A percentile compares a stretch with the other conserved stretches of the same genome.
Conservation (phyloP, 2,113 vertebrate species). For the Rhinichthys klamathensis region DNA sequence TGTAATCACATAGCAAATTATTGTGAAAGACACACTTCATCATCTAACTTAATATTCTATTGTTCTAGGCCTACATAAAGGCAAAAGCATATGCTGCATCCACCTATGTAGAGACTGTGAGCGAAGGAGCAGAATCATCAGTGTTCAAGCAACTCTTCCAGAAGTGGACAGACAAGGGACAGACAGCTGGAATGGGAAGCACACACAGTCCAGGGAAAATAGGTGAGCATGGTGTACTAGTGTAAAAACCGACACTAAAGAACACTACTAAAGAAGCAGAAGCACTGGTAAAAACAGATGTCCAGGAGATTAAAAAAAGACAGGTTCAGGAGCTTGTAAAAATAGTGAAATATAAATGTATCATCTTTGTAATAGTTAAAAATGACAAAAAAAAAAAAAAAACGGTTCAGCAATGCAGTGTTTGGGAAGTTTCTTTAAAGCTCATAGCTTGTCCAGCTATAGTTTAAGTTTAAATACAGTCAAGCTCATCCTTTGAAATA, state of each 20-base stretch:
- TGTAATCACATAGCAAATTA: not conserved
- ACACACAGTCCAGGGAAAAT: conserved; percentile 77
- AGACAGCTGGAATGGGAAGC: conserved; percentile 76
- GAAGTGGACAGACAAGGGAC: conserved; percentile 80
- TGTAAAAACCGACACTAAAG: not conserved
- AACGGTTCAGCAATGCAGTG: not conserved
- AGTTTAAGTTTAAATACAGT: not conserved
- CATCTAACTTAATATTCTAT: not conserved
- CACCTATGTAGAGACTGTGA: conserved; percentile 80
- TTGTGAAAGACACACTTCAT: not conserved
- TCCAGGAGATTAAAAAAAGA: no score
- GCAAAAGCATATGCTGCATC: conserved; percentile 82
- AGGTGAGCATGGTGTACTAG: conserved; percentile 69
- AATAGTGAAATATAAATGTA: no score
- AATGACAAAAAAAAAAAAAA: not conserved
- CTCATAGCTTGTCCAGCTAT: not conserved
- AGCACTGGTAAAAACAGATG: no score
- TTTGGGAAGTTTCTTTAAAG: not conserved
- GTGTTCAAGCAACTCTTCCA: conserved; percentile 88
- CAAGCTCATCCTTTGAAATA: not conserved
- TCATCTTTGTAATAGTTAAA: not conserved
- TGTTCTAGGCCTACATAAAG: conserved; percentile 82
- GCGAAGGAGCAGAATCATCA: conserved; percentile 81
- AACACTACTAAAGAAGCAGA: not conserved
- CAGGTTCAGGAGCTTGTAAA: no score